These are phyloP conservation scores for Dissostichus mawsoni DNA, from an alignment of 2,113 vertebrate species.

Conservation along the genomic window DNA sequence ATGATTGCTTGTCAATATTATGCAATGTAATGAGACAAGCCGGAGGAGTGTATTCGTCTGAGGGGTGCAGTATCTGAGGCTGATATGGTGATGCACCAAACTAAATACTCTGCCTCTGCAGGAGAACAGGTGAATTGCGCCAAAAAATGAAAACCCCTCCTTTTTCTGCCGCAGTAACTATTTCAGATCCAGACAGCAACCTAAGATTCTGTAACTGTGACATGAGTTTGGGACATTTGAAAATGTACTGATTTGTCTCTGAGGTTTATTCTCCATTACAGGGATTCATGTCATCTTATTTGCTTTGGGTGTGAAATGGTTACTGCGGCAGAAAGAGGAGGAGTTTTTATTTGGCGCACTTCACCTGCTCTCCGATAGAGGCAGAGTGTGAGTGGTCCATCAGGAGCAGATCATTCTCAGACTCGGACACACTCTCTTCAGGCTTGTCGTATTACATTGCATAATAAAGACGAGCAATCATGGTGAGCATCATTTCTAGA, in stretches of 20 bases:
- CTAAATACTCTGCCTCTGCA: slow-evolving; percentile 24
- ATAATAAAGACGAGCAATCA: slow-evolving; percentile 58
- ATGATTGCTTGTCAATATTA: slow-evolving; percentile 59
- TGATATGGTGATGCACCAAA: slow-evolving; percentile 16
- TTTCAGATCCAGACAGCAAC: slow-evolving; percentile 11
- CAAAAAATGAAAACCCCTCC: neutral
- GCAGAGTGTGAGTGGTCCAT: slow-evolving; percentile 5
- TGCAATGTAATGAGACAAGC: slow-evolving; percentile 56
- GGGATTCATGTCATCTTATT: neutral
- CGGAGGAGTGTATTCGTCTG: slow-evolving; percentile 11
- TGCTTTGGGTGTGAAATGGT: slow-evolving; percentile 16
- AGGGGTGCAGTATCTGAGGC: slow-evolving; percentile 25
- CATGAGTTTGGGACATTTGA: neutral
- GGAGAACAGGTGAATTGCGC: slow-evolving; percentile 33
- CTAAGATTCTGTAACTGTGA: neutral
- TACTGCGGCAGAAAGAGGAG: slow-evolving; percentile 18
- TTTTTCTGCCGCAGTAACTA: slow-evolving; percentile 16
- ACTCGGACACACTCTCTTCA: slow-evolving; percentile 20
- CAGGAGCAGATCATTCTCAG: slow-evolving; percentile 30
- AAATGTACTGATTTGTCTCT: neutral
- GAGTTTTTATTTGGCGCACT: slow-evolving; percentile 6
- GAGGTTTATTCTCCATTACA: neutral
- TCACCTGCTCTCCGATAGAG: slow-evolving; percentile 26
- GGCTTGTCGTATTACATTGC: slow-evolving; percentile 54
- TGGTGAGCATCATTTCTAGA: slow-evolving; percentile 33